Evolutionary conservation across 1,140 invertebrate species (phyloP), one percentile per base, ranked within the genome.

Genomic region (Drosophila tani): DNA sequence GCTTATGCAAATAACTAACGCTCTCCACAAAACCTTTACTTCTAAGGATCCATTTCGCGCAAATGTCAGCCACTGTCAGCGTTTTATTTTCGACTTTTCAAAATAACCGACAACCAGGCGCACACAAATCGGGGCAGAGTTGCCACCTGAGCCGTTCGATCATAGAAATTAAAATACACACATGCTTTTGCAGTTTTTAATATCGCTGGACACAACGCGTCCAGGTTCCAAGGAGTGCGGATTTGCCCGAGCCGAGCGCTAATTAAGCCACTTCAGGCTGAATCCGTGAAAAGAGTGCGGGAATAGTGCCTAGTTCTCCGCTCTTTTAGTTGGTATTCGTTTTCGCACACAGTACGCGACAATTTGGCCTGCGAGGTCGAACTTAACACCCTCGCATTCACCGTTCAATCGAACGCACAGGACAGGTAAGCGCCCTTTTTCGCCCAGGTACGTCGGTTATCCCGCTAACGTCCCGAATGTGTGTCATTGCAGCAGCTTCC

Each of bases 91-190:
- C 5, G 38, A 12, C n/a, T 67, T 87, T 90, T 78, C 49, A 87
- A 87, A 79, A 79, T 87, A 87, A 87, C 84, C 46, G 84, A 79
- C 70, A 51, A 51, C 6, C 21, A 60, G 55, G 29, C 69, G 38
- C 51, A 58, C 24, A 49, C 53, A 57, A 15, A 32, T 51, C 32
- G n/a, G 55, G 49, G 35, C 74, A 90, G 84, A 64, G 84, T 79
- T 87, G 84, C 74, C 84, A 87, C 81, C 84, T 88, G 56, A 70
- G 47, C 21, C 47, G 70, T 79, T 85, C 49, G 82, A 85, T 85
- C 82, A 76, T 73, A 66, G 56, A 69, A 80, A 58, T 70, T 69
- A 70, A 71, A 71, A 50, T 71, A 71, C 75, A 76, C 74, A 78
- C 74, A 78, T 87, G 83, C 84, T 87, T 87, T 85, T 78, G 65